Percentiles rank a stretch among this genome's conserved stretches.
phyloP scores from a whole-genome alignment of 2,113 vertebrate genomes.

The Cepphus grylle region DNA sequence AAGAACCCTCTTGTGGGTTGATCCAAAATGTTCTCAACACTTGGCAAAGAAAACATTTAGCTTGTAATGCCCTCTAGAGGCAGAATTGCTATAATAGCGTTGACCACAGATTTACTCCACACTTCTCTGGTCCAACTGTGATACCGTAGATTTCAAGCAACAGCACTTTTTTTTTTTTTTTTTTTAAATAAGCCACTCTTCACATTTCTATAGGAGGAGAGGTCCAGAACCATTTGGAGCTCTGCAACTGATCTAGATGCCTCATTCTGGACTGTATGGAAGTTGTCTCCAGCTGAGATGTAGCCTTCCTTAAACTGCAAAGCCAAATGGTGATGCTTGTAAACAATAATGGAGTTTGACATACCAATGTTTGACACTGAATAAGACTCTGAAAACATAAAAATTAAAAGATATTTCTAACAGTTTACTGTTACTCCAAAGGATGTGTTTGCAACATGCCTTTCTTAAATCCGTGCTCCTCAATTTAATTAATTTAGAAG shows the following conservation, averaged over 20 bases:
- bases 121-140: not conserved
- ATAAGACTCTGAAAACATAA: not conserved
- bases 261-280: not conserved
- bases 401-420: not conserved
- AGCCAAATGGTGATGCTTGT: not conserved
- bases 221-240: not conserved
- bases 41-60: slow-evolving; percentile 6
- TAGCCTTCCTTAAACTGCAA: not conserved
- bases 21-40: not conserved
- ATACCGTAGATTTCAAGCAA: not conserved
- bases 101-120: not conserved
- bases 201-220: not conserved
- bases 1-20: not conserved
- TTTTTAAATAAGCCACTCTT: not conserved
- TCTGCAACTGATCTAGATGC: not conserved
- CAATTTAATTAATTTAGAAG: not conserved
- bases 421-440: not conserved
- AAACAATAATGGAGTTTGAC: not conserved
- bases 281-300: not conserved
- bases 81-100: not conserved
- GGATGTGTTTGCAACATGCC: not conserved
- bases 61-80: slow-evolving; percentile 67
- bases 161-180: too few species aligned
- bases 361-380: not conserved
- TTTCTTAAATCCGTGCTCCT: not conserved